These are phyloP conservation scores for Amblyjoppa proteus DNA, from an alignment of 2,888 invertebrate genomes.

Conservation along the genomic window DNA sequence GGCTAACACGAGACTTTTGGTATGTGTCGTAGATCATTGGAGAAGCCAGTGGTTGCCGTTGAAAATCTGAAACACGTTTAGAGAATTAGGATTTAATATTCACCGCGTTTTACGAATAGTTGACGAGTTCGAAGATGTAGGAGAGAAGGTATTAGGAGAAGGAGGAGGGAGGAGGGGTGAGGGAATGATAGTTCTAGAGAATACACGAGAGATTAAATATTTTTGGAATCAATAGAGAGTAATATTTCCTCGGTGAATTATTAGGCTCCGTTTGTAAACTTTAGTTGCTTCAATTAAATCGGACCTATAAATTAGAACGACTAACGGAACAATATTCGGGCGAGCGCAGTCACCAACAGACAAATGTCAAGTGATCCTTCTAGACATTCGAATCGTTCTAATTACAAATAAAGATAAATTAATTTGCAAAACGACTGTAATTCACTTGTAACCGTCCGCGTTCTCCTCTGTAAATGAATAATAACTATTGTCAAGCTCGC, in stretches of 20 bases:
- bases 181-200: conserved; percentile 49
- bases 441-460: conserved; percentile 66
- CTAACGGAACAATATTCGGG: neutral
- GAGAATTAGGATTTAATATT: conserved; percentile 41
- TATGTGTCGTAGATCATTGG: conserved; percentile 14
- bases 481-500: neutral
- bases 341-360: neutral
- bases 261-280: conserved; percentile 59
- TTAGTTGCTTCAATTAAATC: conserved; percentile 42
- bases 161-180: neutral
- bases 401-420: conserved; percentile 8
- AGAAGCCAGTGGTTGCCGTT: neutral
- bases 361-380: conserved; percentile 14
- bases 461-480: conserved; percentile 59
- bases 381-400: conserved; percentile 11
- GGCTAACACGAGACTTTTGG: conserved; percentile 29
- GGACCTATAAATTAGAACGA: conserved; percentile 15
- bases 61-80: conserved; percentile 30
- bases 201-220: conserved; percentile 79
- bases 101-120: conserved; percentile 54
- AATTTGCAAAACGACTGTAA: conserved; percentile 18
- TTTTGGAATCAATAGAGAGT: conserved; percentile 80
- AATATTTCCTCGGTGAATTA: conserved; percentile 73
- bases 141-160: conserved; percentile 15
- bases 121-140: conserved; percentile 47